Conservation (phyloP, 2,113 vertebrate species). For the Andinoacara biseriatus region DNA sequence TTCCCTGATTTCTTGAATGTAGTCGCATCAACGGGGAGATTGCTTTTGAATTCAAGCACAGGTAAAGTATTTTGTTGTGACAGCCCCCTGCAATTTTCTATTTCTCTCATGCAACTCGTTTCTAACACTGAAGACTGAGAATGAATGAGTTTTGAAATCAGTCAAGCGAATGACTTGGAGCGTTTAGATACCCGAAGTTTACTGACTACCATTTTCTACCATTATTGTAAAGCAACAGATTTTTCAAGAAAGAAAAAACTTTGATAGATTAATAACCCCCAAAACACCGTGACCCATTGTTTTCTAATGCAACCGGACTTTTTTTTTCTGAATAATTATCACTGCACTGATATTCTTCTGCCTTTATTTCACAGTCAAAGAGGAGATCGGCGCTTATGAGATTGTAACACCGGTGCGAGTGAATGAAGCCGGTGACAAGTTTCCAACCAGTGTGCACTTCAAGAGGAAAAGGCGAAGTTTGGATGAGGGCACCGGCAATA, state of each 20-base stretch:
- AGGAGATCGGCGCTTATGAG: conserved; percentile 88
- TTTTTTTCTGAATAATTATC: background rate
- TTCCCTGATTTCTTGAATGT: conserved; percentile 84
- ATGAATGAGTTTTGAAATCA: conserved; percentile 78
- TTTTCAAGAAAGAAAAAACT: background rate
- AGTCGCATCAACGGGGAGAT: conserved; percentile 79
- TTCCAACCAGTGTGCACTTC: conserved; percentile 91
- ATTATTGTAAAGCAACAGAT: conserved; percentile 1
- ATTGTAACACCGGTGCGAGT: conserved; percentile 92
- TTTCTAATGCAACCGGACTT: background rate
- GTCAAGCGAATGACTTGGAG: conserved; percentile 58
- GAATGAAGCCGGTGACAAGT: conserved; percentile 89
- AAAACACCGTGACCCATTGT: background rate
- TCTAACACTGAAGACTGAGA: conserved; percentile 42
- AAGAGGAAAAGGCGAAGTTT: conserved; percentile 90
- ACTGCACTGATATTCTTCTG: conserved; percentile 15
- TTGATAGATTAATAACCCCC: background rate
- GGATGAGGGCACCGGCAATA: conserved; percentile 61
- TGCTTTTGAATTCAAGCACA: conserved; percentile 85
- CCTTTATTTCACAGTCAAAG: conserved; percentile 77
- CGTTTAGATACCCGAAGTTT: conserved; percentile 40
- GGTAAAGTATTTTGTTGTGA: conserved; percentile 81
- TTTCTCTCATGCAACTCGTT: background rate
- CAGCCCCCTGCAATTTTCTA: background rate
- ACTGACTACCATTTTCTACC: conserved; percentile 15